These are phyloP conservation scores for Philhelius pedissequus DNA, from an alignment of 2,888 invertebrate genomes.

Conservation along the genomic window DNA sequence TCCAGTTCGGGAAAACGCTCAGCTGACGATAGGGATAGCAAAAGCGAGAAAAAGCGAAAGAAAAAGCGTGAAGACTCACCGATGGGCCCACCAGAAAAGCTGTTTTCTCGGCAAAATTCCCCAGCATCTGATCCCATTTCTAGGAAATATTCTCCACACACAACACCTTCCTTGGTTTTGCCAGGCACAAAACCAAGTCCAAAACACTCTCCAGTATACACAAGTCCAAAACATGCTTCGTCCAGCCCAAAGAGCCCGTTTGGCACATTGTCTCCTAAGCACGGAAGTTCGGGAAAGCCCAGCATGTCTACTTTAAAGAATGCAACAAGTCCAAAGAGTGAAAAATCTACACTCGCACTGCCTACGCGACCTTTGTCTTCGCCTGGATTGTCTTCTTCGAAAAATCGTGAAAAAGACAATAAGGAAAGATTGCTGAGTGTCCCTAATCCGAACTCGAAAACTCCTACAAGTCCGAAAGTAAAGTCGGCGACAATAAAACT, in stretches of 20 bases:
- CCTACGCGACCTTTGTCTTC: slow-evolving; percentile 43
- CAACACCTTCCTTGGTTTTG: slow-evolving; percentile 76
- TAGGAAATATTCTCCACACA: slow-evolving; percentile 83
- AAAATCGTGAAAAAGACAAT: slow-evolving; percentile 76
- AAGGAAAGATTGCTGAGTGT: slow-evolving; percentile 74
- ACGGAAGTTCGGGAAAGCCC: slow-evolving; percentile 88
- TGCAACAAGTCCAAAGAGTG: slow-evolving; percentile 84
- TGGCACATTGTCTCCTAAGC: slow-evolving; percentile 89
- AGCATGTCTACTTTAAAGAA: slow-evolving; percentile 93
- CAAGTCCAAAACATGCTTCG: slow-evolving; percentile 88
- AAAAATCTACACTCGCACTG: slow-evolving; percentile 79
- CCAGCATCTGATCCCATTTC: slow-evolving; percentile 80
- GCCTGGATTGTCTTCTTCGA: slow-evolving; percentile 31
- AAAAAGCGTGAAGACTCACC: slow-evolving; percentile 85
- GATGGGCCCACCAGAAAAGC: slow-evolving; percentile 86
- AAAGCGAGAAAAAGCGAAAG: slow-evolving; percentile 86
- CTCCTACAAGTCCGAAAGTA: slow-evolving; percentile 49
- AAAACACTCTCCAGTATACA: slow-evolving; percentile 87
- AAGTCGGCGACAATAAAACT: slow-evolving; percentile 60
- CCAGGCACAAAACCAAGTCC: slow-evolving; percentile 81
- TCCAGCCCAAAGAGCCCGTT: slow-evolving; percentile 88
- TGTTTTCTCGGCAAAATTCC: slow-evolving; percentile 84
- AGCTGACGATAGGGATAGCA: slow-evolving; percentile 74
- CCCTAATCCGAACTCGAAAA: slow-evolving; percentile 37
- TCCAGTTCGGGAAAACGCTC: slow-evolving; percentile 75